Base-by-base conservation (phyloP, 2,797 vertebrate genomes). In the Sebastes reedi region DNA sequence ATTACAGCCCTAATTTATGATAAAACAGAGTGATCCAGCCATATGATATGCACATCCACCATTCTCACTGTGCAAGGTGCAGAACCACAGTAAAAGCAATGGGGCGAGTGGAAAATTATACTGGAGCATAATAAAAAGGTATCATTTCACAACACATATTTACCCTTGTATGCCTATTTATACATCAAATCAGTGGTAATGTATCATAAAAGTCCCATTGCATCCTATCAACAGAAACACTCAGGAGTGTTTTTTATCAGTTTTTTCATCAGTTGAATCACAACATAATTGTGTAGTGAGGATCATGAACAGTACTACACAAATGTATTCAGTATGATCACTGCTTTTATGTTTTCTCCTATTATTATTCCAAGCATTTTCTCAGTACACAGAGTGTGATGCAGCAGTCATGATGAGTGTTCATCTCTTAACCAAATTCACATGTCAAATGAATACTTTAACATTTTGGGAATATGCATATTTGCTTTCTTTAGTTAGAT, bases 61-160 rank as follows among this genome's bases (percentile, higher is more conserved):
- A 80, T 80, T 74, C 67, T 73, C 36, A 30, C n/a, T 75, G 68
- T 59, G 67, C 25, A 36, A 78, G 22, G 54, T 67, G 66, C 42
- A 58, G 75, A 30, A 78, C 24, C n/a, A 32, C 29, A 67, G 52
- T 67, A 29, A 67, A 62, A 36, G 62, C 69, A 67, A 67, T 16
- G 56, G 72, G 13, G 76, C 11, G 18, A 75, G 50, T 70, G 58
- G 54, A 60, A 64, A 76, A 77, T 82, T 8, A 46, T 62, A 79
- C 24, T 11, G 18, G 79, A 16, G 27, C 58, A 58, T 64, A 67
- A 84, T 74, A 22, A 75, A 74, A 76, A 34, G 32, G 4, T 65
- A 36, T 68, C 1, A 79, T 82, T 79, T 54, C 18, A 71, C 4
- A 77, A 77, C 65, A 82, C 32, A 22, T 36, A 79, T 72, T 80